Base-by-base conservation (phyloP, 2,888 invertebrate species). In the Yponomeuta sedellus region DNA sequence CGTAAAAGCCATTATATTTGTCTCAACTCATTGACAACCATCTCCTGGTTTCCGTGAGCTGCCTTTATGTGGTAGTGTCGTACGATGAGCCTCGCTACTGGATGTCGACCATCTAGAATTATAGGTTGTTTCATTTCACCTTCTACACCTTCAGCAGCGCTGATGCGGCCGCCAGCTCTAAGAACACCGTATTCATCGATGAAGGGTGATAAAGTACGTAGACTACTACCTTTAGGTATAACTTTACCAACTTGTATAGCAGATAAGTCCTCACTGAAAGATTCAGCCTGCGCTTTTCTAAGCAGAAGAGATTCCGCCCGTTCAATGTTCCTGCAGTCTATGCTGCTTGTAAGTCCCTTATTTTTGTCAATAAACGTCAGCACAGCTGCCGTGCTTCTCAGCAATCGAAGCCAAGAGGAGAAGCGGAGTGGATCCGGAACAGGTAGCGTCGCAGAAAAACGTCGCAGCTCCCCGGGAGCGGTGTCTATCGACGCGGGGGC, bases 41-140 rank as follows among this genome's bases (percentile, higher is more conserved):
- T 67, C 40, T 69, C 66, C 8, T 63, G 61, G n/a, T 19, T 66
- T 25, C 56, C 68, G 59, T 69, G 69, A 19, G 59, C 62, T 12
- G 65, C 65, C 20, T 22, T 20, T 10, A 61, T 40, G 44, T 69
- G 69, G 57, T 68, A 62, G 59, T 69, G 59, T 12, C 65, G 52
- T 1, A 71, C 62, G 0, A 71, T 57, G 40, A 71, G 65, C 10
- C 66, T 58, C 0, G 67, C 66, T 11, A 28, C 66, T 1, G 40
- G 40, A 64, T 67, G 68, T 25, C 65, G 59, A 0, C 70, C 70
- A 20, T 67, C 67, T 11, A 71, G 61, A 8, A 71, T 71, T 12
- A 68, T 61, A 8, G 70, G 71, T 52, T 39, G 19, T 39, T 59
- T 58, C 44, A 52, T 56, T 6, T 52, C 52, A 6, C n/a, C 34